Percentiles rank a stretch among this genome's conserved stretches.
phyloP scores from a whole-genome alignment of 2,113 vertebrate species.

The western clawed frog (Xenopus tropicalis) region UCB_Xtro_10.0 CM004445.2:94263001-94263500 shows the following conservation, averaged over 20 bases:
- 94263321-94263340: slow-evolving; percentile 24
- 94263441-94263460: slow-evolving; percentile 48
- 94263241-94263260: slow-evolving; percentile 48
- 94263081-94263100: no score
- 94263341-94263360: slow-evolving; percentile 24
- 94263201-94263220: no score
- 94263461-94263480: slow-evolving; percentile 51
- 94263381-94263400: slow-evolving; percentile 48
- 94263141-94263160: no score
- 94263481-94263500: slow-evolving; percentile 47
- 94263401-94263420: slow-evolving; percentile 45
- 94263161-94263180: no score
- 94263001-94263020: no score
- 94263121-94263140: no score
- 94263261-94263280: slow-evolving; percentile 52
- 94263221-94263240: no score
- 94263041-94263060: no score
- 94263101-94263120: no score
- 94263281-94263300: slow-evolving; percentile 55
- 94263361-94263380: slow-evolving; percentile 42
- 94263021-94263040: no score
- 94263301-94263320: slow-evolving; percentile 29
- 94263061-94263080: no score
- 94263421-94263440: slow-evolving; percentile 47
- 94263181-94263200: no score